Evolutionary conservation across 1,140 invertebrate genomes (phyloP), one percentile per base, ranked within the genome.

Genomic region (Drosophila busckii): DNA sequence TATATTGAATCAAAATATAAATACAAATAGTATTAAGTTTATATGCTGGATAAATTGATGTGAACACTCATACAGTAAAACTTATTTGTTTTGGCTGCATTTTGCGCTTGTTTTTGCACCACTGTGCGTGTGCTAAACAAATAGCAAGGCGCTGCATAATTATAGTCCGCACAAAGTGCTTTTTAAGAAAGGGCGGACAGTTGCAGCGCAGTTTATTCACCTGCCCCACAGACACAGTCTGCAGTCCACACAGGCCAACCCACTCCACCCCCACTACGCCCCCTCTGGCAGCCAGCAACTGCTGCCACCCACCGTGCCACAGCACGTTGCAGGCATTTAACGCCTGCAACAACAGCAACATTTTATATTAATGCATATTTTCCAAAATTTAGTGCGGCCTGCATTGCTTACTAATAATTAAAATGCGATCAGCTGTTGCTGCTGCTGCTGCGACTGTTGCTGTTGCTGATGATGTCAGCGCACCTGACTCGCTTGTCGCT

Each of bases 281-380:
- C n/a, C n/a, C n/a, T n/a, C n/a, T n/a, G n/a, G n/a, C n/a, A n/a
- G n/a, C n/a, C n/a, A n/a, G n/a, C n/a, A n/a, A 31, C 54, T 8
- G 1, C 10, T 26, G 17, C 48, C 16, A 13, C 20, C 58, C 55
- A 62, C 42, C 37, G 54, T 48, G 25, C 12, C 45, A 40, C 61
- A 7, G 49, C 15, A 5, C 9, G 5, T 35, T 13, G 8, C 16
- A 46, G 32, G 55, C 63, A 80, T 61, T 82, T 82, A 55, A 80
- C 75, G 75, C 75, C 75, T 22, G 75, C 59, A 80, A 75, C 73
- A 69, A 80, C 82, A n/a, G n/a, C n/a, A n/a, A n/a, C n/a, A n/a
- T n/a, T n/a, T n/a, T n/a, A n/a, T n/a, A n/a, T n/a, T n/a, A n/a
- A n/a, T n/a, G n/a, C n/a, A n/a, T n/a, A n/a, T n/a, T n/a, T n/a